phyloP scores from a whole-genome alignment of 2,888 invertebrate species.

The Metopia argyrocephala region DNA sequence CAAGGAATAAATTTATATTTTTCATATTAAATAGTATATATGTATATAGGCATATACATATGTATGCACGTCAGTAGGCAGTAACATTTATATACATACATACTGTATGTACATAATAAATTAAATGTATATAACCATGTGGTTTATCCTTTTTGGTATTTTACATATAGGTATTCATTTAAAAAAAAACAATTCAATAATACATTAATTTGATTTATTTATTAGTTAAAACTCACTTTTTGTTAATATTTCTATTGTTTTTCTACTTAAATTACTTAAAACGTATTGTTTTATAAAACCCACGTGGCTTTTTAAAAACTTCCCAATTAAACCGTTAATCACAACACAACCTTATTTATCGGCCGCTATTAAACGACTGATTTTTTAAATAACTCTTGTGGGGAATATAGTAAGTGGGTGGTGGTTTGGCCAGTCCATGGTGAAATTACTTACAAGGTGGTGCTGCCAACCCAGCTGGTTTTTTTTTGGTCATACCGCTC shows the following conservation, averaged over 20 bases:
- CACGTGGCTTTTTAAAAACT: slow-evolving; percentile 69
- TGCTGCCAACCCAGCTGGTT: too few relatives aligned
- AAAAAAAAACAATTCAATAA: background rate
- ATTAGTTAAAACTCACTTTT: slow-evolving; percentile 47
- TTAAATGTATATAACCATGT: slow-evolving; percentile 8
- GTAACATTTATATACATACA: background rate
- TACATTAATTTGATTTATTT: background rate
- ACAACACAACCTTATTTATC: slow-evolving; percentile 60
- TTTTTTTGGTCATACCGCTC: too few relatives aligned
- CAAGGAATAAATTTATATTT: background rate
- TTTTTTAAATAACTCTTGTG: slow-evolving; percentile 25
- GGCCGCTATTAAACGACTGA: slow-evolving; percentile 66
- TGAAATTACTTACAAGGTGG: background rate
- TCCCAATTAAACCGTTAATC: slow-evolving; percentile 64
- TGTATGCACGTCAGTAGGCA: background rate
- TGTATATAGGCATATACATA: background rate
- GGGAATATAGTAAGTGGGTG: background rate
- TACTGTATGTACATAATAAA: background rate
- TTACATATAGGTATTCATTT: background rate
- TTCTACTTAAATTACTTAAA: slow-evolving; percentile 26
- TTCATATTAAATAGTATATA: background rate
- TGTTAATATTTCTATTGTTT: slow-evolving; percentile 9
- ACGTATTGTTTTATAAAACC: slow-evolving; percentile 44
- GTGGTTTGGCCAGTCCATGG: background rate
- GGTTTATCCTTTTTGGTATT: slow-evolving; percentile 5